Evolutionary conservation across 2,113 vertebrate species (phyloP).

Genomic region (Neodontobutis hainanensis): DNA sequence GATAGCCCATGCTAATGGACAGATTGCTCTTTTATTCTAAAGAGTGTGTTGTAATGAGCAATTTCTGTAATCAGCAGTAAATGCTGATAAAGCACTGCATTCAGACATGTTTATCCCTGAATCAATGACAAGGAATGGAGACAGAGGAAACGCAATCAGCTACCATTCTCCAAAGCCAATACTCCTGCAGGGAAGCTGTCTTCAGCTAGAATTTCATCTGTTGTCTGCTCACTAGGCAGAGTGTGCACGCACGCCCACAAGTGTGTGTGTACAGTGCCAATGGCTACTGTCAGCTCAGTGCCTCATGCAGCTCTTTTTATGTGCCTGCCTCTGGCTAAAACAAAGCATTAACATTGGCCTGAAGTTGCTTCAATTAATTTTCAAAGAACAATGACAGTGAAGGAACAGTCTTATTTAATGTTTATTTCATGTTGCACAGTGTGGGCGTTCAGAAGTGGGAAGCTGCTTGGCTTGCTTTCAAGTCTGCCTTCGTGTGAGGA

Average conservation of each 20-base stretch:
- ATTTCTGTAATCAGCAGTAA: slow-evolving; percentile 61
- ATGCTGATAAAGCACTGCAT: slow-evolving; percentile 51
- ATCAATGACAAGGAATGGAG: slow-evolving; percentile 65
- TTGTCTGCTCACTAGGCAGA: slow-evolving; percentile 51
- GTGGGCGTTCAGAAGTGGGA: slow-evolving; percentile 69
- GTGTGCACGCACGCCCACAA: slow-evolving; percentile 34
- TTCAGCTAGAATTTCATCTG: slow-evolving; percentile 69
- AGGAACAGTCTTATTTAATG: slow-evolving; percentile 67
- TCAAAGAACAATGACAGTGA: slow-evolving; percentile 72
- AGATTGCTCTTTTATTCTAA: slow-evolving; percentile 58
- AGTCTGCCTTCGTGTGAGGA: slow-evolving; percentile 49
- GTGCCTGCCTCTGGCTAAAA: slow-evolving; percentile 70
- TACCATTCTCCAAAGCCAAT: slow-evolving; percentile 67
- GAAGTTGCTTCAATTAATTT: slow-evolving; percentile 72
- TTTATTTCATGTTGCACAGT: slow-evolving; percentile 68
- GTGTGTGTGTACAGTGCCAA: slow-evolving; percentile 62
- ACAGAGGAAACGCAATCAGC: slow-evolving; percentile 67
- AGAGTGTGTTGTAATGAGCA: slow-evolving; percentile 41
- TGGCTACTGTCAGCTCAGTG: slow-evolving; percentile 73
- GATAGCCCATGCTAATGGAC: slow-evolving; percentile 40
- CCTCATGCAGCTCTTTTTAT: slow-evolving; percentile 69
- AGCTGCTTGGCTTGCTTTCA: slow-evolving; percentile 52
- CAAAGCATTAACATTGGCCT: slow-evolving; percentile 74
- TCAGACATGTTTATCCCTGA: slow-evolving; percentile 66
- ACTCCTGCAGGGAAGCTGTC: slow-evolving; percentile 66